Evolutionary conservation across 2,113 vertebrate genomes (phyloP).

Genomic region (Cygnus buccinator): DNA sequence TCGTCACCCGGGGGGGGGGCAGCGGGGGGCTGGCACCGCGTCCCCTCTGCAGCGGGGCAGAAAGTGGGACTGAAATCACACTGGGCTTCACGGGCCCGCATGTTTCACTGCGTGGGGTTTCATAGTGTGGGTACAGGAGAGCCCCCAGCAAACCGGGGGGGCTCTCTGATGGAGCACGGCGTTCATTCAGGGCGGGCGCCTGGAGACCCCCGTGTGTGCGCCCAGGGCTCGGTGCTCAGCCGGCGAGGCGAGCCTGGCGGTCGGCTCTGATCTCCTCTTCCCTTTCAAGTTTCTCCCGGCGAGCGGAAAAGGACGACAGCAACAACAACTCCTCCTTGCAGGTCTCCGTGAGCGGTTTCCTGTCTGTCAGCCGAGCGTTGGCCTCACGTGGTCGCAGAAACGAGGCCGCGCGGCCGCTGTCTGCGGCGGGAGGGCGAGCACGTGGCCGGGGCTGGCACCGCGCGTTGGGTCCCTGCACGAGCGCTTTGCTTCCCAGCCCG

Average conservation of each 20-base stretch:
- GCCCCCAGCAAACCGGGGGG: neutral
- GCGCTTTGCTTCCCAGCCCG: neutral
- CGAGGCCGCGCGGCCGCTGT: neutral
- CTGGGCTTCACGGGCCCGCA: neutral
- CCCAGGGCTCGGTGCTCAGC: rapidly evolving
- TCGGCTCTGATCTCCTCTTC: neutral
- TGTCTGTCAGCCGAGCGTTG: neutral
- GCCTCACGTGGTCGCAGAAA: neutral
- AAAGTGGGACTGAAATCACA: too few relatives aligned
- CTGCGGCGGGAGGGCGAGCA: neutral
- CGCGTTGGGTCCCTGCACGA: rapidly evolving
- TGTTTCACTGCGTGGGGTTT: rapidly evolving
- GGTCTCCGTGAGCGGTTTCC: neutral
- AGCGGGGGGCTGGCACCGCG: neutral
- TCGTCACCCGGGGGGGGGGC: too few relatives aligned
- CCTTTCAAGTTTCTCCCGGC: neutral
- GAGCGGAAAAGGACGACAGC: neutral
- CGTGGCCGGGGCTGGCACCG: neutral
- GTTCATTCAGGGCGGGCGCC: neutral
- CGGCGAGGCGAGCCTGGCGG: neutral
- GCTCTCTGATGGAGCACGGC: neutral
- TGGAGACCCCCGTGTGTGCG: rapidly evolving
- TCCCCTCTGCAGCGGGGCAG: too few relatives aligned
- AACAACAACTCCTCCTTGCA: neutral
- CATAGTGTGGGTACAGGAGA: neutral